Base-by-base conservation (phyloP, 2,797 vertebrate species). In the Diceros bicornis region DNA sequence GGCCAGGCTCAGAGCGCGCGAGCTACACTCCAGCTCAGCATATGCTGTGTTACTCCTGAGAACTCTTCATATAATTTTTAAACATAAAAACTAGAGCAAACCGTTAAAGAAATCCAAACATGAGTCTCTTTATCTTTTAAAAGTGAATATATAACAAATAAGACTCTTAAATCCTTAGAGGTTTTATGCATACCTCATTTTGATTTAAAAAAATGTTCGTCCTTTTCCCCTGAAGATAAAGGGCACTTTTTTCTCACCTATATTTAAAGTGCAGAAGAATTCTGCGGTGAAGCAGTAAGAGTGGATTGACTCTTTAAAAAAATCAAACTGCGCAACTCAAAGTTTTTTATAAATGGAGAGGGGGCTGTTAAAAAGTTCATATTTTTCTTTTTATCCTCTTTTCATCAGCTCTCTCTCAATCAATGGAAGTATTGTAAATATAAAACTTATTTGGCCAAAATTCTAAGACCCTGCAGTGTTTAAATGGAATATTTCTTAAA, bases 401-500 rank as follows among this genome's bases (percentile, higher is more conserved):
- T 91, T 41, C 20, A 37, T 87, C 27, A 85, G 17, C 12, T 77
- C n/a, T 85, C 29, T 61, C 47, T 93, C 29, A 93, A 72, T 1
- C 50, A 11, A 5, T 50, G 29, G 17, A 92, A 0, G 4, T 55
- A 90, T 71, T 27, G 1, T 57, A 94, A 87, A 52, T 83, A 44
- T 23, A 94, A 98, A 68, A 86, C 52, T 89, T 91, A 55, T 72
- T 52, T 91, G 14, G 7, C 25, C 75, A 84, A 94, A 95, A 29
- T 66, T 79, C 62, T 74, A 96, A 90, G 86, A 86, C 16, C 17
- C 13, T 69, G 3, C 3, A 93, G 21, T 90, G 92, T 96, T 94
- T 66, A 96, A 94, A 95, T 66, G 86, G 18, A 96, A 20, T 27
- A n/a, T 91, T 97, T 94, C 14, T 83, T 91, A 94, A 69, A 50